phyloP scores from a whole-genome alignment of 2,113 vertebrate genomes.

The Anarhynchus alexandrinus region DNA sequence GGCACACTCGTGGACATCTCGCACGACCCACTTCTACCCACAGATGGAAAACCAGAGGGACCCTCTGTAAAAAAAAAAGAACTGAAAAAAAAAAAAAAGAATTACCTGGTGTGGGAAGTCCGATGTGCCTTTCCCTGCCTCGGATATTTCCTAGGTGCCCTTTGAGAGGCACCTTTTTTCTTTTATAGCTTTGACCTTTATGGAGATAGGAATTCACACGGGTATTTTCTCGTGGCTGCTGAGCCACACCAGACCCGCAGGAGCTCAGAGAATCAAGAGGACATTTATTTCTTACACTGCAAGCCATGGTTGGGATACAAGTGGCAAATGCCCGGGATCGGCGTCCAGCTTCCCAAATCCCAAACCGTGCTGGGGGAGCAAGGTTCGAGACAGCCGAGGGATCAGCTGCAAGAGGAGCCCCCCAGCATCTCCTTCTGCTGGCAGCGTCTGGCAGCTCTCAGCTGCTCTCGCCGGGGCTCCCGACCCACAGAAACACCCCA shows the following conservation, averaged over 20 bases:
- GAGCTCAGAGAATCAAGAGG: background rate
- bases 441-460: background rate
- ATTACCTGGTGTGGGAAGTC: background rate
- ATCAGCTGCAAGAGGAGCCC: background rate
- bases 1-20: background rate
- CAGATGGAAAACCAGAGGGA: background rate
- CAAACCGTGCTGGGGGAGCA: fast-evolving
- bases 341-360: background rate
- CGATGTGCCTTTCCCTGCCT: background rate
- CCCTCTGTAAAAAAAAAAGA: background rate
- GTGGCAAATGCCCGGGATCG: background rate
- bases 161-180: background rate
- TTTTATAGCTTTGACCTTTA: background rate
- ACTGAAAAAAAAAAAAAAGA: fast-evolving
- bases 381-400: fast-evolving
- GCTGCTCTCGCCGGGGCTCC: background rate
- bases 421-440: background rate
- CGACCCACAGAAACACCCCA: background rate
- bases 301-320: background rate
- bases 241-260: background rate
- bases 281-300: background rate
- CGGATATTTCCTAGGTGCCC: background rate
- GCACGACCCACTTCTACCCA: background rate
- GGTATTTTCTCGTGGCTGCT: background rate
- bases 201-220: background rate